Percentiles rank a stretch among this genome's conserved stretches.
phyloP scores from a whole-genome alignment of 2,113 vertebrate species.

The Grus americana region DNA sequence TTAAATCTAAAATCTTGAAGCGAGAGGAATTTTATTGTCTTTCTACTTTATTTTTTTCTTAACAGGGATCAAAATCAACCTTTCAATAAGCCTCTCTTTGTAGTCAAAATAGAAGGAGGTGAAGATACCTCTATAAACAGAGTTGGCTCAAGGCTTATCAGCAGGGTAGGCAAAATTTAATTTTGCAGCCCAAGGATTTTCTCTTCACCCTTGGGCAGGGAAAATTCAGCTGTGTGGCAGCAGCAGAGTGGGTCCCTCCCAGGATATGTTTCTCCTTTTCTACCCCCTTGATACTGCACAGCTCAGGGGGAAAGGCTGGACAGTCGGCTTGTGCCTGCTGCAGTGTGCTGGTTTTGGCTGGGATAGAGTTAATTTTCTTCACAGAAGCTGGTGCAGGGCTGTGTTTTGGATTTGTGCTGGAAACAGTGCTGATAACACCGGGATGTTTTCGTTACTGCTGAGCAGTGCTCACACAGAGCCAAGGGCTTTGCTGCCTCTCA shows the following conservation, averaged over 20 bases:
- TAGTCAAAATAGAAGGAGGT: not conserved
- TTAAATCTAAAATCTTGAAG: constrained; percentile 17
- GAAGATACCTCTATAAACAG: not conserved
- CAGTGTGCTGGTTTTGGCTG: too few relatives aligned
- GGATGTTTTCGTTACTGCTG: too few relatives aligned
- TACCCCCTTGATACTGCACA: fast-evolving
- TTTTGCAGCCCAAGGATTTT: constrained; percentile 32
- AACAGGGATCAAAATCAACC: constrained; percentile 14
- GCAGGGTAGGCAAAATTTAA: constrained; percentile 3
- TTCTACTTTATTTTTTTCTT: not conserved
- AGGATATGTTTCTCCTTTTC: not conserved
- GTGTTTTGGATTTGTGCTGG: too few relatives aligned
- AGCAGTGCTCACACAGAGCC: too few relatives aligned
- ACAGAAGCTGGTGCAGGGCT: too few relatives aligned
- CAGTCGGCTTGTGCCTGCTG: not conserved
- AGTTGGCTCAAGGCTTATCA: not conserved
- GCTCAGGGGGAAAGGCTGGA: not conserved
- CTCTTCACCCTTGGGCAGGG: not conserved
- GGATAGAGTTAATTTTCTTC: too few relatives aligned
- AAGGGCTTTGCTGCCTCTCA: too few relatives aligned
- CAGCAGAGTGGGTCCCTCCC: not conserved
- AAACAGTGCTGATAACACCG: too few relatives aligned
- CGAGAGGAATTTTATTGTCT: not conserved
- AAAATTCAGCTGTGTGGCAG: not conserved
- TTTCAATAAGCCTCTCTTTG: not conserved